These are phyloP conservation scores for Lasioglossum vierecki DNA, from an alignment of 2,888 invertebrate genomes.

Conservation along the genomic window DNA sequence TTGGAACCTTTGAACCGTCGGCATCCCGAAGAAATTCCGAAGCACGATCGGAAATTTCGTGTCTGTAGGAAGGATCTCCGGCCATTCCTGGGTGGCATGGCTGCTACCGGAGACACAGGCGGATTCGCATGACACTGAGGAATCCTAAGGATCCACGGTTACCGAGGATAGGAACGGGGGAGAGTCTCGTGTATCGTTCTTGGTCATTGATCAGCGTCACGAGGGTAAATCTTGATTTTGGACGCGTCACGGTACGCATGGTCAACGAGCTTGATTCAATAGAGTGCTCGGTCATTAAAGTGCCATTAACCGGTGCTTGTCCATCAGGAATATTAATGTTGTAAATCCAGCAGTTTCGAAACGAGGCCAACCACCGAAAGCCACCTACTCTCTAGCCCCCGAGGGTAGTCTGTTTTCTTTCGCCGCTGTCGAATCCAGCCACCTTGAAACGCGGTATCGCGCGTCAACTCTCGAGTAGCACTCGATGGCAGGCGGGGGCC, in stretches of 20 bases:
- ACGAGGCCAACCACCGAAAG: conserved; percentile 8
- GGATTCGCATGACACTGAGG: conserved; percentile 49
- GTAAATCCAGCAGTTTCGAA: conserved; percentile 50
- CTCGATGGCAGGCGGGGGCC: background rate
- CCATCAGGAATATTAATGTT: conserved; percentile 67
- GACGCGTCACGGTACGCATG: conserved; percentile 54
- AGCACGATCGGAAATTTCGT: conserved; percentile 25
- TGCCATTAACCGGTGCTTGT: conserved; percentile 62
- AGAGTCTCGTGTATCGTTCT: conserved; percentile 37
- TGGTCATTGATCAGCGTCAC: conserved; percentile 58
- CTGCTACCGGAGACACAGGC: conserved; percentile 34
- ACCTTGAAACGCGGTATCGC: background rate
- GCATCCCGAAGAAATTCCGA: background rate
- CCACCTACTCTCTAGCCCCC: background rate
- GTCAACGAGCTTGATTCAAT: conserved; percentile 61
- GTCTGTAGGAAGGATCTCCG: background rate
- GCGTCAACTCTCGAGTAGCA: conserved; percentile 6
- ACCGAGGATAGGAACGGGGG: conserved; percentile 6
- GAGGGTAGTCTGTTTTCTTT: conserved; percentile 14
- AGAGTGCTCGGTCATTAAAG: conserved; percentile 64
- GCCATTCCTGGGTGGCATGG: background rate
- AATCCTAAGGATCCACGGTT: conserved; percentile 54
- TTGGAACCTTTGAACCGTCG: background rate
- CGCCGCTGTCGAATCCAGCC: background rate
- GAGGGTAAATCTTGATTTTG: conserved; percentile 63